Percentiles rank a stretch among this genome's conserved stretches.
Conservation (phyloP, 2,113 vertebrate species). For the Perca flavescens region DNA sequence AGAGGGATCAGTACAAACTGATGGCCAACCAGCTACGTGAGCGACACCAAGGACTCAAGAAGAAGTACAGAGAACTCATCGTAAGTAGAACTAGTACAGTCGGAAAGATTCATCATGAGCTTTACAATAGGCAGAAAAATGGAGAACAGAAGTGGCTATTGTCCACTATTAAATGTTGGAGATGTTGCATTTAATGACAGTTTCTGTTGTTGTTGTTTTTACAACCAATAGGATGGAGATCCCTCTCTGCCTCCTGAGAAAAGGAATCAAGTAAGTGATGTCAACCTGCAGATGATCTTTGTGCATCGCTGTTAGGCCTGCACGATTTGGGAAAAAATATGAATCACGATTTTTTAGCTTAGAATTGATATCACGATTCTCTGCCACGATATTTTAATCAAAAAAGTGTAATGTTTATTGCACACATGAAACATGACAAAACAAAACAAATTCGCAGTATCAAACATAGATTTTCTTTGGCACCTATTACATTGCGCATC, state of each 20-base stretch:
- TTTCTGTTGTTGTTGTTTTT: neutral
- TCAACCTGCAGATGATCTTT: neutral
- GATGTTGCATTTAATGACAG: neutral
- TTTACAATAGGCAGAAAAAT: neutral
- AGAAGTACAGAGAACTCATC: conserved; percentile 95
- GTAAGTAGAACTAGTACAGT: conserved; percentile 73
- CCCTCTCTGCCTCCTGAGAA: conserved; percentile 95
- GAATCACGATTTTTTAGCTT: too few species aligned
- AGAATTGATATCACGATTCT: too few species aligned
- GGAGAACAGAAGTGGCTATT: neutral
- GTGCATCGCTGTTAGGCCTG: neutral
- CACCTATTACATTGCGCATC: too few species aligned
- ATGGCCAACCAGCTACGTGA: conserved; percentile 98
- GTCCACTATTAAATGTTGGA: neutral
- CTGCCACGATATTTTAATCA: too few species aligned
- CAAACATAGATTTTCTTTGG: too few species aligned
- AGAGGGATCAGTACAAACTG: conserved; percentile 96
- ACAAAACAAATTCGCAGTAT: too few species aligned
- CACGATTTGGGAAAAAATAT: too few species aligned
- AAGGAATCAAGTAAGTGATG: conserved; percentile 91
- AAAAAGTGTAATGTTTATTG: too few species aligned
- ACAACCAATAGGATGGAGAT: conserved; percentile 92
- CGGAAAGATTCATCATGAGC: neutral
- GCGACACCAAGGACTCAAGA: conserved; percentile 94
- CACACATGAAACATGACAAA: too few species aligned